Conservation (phyloP, 2,113 vertebrate genomes). For the Picathartes gymnocephalus region DNA sequence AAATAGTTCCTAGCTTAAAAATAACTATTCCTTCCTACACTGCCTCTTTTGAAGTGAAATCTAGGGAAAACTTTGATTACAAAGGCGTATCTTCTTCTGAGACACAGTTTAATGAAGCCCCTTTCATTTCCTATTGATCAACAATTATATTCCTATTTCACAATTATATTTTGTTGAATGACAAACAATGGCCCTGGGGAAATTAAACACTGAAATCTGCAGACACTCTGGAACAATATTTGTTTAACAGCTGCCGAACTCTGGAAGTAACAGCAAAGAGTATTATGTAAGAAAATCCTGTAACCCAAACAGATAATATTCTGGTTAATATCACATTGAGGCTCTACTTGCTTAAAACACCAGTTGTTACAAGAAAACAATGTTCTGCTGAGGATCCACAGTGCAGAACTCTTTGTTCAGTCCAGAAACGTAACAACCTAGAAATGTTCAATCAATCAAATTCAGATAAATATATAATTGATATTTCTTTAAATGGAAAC, state of each 20-base stretch:
- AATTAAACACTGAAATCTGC: conserved; percentile 48
- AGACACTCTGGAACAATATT: conserved; percentile 37
- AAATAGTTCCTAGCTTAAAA: background rate
- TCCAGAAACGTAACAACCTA: background rate
- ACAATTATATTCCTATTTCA: no score
- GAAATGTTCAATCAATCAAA: conserved; percentile 22
- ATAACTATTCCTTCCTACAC: background rate
- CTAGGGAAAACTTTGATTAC: background rate
- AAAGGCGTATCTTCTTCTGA: background rate
- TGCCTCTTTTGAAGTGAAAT: background rate
- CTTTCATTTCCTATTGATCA: conserved; percentile 8
- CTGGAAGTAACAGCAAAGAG: conserved; percentile 49
- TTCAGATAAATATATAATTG: background rate
- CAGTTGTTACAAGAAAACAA: conserved; percentile 6
- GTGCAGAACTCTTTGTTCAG: conserved; percentile 12
- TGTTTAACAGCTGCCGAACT: conserved; percentile 61
- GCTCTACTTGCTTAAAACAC: conserved; percentile 20
- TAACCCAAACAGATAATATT: conserved; percentile 70
- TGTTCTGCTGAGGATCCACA: background rate
- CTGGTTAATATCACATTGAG: conserved; percentile 50
- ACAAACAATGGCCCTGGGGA: conserved; percentile 14
- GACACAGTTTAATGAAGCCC: background rate
- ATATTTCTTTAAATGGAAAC: background rate
- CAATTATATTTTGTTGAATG: conserved; percentile 23
- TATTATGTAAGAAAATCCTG: conserved; percentile 61